These are phyloP conservation scores for Pterobdella sp. DNA, from an alignment of 2,888 invertebrate species.

Conservation along the genomic window DNA sequence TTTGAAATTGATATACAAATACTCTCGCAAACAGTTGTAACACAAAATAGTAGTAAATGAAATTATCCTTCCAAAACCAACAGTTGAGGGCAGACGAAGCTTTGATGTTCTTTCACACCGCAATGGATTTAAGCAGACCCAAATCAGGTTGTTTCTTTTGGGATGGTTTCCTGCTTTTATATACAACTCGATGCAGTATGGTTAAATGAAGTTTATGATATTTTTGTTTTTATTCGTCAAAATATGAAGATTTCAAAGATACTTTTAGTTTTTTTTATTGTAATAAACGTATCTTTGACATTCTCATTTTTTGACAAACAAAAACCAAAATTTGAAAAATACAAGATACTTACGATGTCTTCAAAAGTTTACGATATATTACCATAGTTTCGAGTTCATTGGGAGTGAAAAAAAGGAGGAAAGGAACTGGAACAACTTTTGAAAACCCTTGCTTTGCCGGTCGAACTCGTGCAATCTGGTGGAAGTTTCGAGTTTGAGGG, in stretches of 20 bases:
- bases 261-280: too few species aligned
- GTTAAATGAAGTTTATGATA: neutral
- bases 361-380: conserved; percentile 32
- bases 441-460: conserved; percentile 89
- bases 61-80: conserved; percentile 81
- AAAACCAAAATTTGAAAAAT: too few species aligned
- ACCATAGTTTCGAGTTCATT: conserved; percentile 85
- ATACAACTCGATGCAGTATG: neutral
- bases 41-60: neutral
- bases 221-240: too few species aligned
- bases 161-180: too few species aligned
- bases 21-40: neutral
- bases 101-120: conserved; percentile 89
- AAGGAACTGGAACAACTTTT: conserved; percentile 81
- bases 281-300: too few species aligned
- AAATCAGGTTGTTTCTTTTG: conserved; percentile 51
- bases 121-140: conserved; percentile 77
- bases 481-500: neutral
- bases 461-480: conserved; percentile 77
- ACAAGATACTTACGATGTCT: too few species aligned
- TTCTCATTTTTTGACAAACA: too few species aligned
- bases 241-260: too few species aligned
- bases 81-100: conserved; percentile 75
- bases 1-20: neutral
- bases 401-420: conserved; percentile 81